Conservation (phyloP, 1,140 invertebrate species). For the Doryteuthis pealeii region DNA sequence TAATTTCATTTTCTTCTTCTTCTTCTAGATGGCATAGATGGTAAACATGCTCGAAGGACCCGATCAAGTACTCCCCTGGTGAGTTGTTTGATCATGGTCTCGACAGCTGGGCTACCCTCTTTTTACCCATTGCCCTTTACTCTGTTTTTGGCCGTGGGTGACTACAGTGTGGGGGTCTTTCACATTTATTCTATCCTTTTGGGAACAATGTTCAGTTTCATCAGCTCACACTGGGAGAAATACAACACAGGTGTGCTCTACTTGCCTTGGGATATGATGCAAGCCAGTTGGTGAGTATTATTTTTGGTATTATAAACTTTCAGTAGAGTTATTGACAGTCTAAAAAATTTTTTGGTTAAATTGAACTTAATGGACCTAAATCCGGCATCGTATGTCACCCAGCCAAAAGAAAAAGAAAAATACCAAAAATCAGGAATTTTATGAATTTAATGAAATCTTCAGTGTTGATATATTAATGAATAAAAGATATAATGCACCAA, state of each 20-base stretch:
- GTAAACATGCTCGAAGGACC: constrained; percentile 64
- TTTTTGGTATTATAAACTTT: too few relatives aligned
- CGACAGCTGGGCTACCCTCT: constrained; percentile 80
- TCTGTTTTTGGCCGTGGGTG: constrained; percentile 86
- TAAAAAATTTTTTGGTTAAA: too few relatives aligned
- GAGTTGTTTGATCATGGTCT: constrained; percentile 64
- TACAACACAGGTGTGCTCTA: constrained; percentile 95
- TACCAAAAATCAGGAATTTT: too few relatives aligned
- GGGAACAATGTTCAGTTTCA: constrained; percentile 90
- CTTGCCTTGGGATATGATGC: constrained; percentile 95
- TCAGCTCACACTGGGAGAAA: constrained; percentile 95
- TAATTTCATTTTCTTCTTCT: constrained; percentile 40
- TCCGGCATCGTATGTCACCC: too few relatives aligned
- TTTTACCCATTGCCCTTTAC: constrained; percentile 89
- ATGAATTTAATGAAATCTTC: too few relatives aligned
- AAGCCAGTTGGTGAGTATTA: constrained; percentile 78
- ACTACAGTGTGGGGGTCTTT: constrained; percentile 52
- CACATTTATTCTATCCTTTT: constrained; percentile 76
- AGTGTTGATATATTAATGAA: too few relatives aligned
- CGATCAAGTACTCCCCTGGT: constrained; percentile 61
- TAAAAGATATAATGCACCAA: too few relatives aligned
- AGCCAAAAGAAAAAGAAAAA: too few relatives aligned
- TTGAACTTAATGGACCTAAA: too few relatives aligned
- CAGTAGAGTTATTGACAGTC: too few relatives aligned
- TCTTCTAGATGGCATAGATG: constrained; percentile 63